A percentile compares a stretch with the other conserved stretches of the same genome.
Conservation (phyloP, 2,888 invertebrate genomes). For the Biston stratarius region DNA sequence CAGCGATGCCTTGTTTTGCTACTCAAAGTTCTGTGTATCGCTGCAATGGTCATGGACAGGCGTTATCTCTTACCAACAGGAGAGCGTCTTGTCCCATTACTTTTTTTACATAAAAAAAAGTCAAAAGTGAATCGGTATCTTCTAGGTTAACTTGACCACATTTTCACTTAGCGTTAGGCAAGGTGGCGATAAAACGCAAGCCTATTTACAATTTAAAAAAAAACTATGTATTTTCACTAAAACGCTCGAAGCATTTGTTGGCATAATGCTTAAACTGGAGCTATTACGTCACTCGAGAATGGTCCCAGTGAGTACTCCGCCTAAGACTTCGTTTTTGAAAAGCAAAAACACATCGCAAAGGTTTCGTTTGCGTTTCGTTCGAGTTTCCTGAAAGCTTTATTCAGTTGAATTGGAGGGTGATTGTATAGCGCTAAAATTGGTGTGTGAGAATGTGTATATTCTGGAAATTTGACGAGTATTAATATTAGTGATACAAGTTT, state of each 20-base stretch:
- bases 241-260: too few relatives aligned
- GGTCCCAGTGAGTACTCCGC: background rate
- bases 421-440: constrained; percentile 14
- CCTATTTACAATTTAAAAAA: background rate
- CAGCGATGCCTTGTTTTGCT: too few relatives aligned
- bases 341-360: constrained; percentile 3
- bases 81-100: too few relatives aligned
- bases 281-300: too few relatives aligned
- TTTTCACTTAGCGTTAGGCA: too few relatives aligned
- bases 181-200: too few relatives aligned
- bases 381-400: constrained; percentile 3
- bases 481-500: background rate
- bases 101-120: too few relatives aligned
- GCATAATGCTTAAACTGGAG: background rate
- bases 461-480: background rate
- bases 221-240: background rate
- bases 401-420: constrained; percentile 13
- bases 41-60: too few relatives aligned
- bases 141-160: too few relatives aligned
- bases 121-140: too few relatives aligned
- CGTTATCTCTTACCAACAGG: too few relatives aligned
- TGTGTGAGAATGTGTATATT: background rate
- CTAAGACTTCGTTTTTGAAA: constrained; percentile 1
- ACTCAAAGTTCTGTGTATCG: too few relatives aligned
- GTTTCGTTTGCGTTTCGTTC: constrained; percentile 6